Evolutionary conservation across 1,140 invertebrate species (phyloP).

Genomic region (Drosophila trapezifrons): DNA sequence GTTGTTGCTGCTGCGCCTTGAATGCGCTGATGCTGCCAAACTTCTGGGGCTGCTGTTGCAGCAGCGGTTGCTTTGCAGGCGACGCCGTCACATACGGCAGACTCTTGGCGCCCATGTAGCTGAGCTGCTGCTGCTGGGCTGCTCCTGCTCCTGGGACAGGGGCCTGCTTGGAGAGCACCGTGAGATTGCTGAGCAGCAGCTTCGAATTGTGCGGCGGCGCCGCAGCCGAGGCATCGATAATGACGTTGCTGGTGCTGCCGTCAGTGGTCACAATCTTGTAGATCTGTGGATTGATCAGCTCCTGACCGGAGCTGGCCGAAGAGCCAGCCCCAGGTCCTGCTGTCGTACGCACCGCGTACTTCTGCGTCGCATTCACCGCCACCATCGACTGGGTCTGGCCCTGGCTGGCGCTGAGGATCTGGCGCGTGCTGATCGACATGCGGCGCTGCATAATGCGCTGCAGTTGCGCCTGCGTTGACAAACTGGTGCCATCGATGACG

Average conservation of each 20-base stretch:
- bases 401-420: conserved; percentile 54
- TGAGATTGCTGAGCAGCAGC: conserved; percentile 79
- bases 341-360: conserved; percentile 69
- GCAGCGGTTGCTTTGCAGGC: conserved; percentile 38
- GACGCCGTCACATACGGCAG: conserved; percentile 71
- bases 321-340: conserved; percentile 32
- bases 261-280: conserved; percentile 81
- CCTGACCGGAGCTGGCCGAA: conserved; percentile 42
- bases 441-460: conserved; percentile 73
- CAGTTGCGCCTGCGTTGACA: conserved; percentile 71
- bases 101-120: conserved; percentile 69
- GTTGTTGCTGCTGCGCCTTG: conserved; percentile 61
- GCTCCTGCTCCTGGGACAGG: conserved; percentile 33
- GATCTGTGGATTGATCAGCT: conserved; percentile 78
- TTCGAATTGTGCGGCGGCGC: conserved; percentile 73
- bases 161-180: conserved; percentile 77
- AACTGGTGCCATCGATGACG: conserved; percentile 67
- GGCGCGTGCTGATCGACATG: conserved; percentile 66
- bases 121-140: conserved; percentile 59
- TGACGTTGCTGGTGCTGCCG: conserved; percentile 76
- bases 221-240: conserved; percentile 69
- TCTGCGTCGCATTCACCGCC: conserved; percentile 54
- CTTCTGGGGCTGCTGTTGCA: conserved; percentile 72
- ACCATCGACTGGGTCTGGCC: conserved; percentile 47
- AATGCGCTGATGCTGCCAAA: conserved; percentile 60